Evolutionary conservation across 2,113 vertebrate genomes (phyloP).

Genomic region (Enhydra lutris): DNA sequence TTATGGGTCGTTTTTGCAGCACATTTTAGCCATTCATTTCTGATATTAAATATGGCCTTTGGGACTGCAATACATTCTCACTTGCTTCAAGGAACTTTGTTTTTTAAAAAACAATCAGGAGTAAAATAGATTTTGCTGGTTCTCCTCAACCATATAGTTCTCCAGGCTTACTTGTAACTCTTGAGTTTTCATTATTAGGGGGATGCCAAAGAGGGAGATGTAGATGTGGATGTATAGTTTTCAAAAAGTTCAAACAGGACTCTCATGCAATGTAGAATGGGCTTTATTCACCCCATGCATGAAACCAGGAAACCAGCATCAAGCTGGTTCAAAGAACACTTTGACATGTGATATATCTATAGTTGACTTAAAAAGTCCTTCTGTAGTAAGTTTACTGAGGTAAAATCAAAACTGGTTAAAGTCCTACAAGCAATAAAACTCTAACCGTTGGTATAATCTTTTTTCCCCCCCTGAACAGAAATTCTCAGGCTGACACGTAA

Average conservation of each 20-base stretch:
- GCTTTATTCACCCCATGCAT: not conserved
- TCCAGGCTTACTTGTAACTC: not conserved
- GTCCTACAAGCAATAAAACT: slow-evolving; percentile 6
- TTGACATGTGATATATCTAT: not conserved
- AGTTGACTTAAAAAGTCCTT: not conserved
- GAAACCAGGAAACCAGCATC: not conserved
- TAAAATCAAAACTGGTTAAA: not conserved
- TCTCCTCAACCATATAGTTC: not conserved
- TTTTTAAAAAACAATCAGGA: not conserved
- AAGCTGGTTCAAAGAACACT: not conserved
- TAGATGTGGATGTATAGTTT: not conserved
- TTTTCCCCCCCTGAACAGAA: not conserved
- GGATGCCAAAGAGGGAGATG: not conserved
- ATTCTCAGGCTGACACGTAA: not conserved
- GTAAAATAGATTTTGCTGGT: not conserved
- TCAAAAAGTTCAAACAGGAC: not conserved
- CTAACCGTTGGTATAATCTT: not conserved
- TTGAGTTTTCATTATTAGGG: not conserved
- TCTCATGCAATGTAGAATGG: not conserved
- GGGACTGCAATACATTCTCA: not conserved
- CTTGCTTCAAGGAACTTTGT: not conserved
- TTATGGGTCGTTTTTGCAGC: not conserved
- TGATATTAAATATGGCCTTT: not conserved
- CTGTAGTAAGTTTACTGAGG: not conserved
- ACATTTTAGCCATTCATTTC: not conserved